A percentile compares a stretch with the other conserved stretches of the same genome.
phyloP scores from a whole-genome alignment of 1,140 invertebrate genomes.

The Magallana angulata region DNA sequence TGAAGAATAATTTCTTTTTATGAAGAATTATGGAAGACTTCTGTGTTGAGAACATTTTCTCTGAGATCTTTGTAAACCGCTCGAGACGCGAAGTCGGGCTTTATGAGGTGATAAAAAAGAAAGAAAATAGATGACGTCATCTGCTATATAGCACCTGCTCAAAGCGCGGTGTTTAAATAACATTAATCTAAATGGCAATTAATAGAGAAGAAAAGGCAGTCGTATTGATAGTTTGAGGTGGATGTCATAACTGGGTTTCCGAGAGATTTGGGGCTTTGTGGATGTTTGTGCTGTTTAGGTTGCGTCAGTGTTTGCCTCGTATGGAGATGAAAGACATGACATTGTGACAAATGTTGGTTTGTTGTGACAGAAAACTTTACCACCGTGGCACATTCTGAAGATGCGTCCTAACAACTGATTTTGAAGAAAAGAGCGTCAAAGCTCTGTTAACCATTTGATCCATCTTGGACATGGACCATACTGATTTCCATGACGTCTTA shows the following conservation, averaged over 20 bases:
- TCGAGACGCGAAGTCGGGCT: conserved; percentile 27
- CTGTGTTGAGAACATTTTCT: conserved; percentile 31
- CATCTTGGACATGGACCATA: no score
- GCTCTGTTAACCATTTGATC: neutral
- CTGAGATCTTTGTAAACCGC: conserved; percentile 18
- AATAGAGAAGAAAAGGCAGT: conserved; percentile 33
- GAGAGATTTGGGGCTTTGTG: neutral
- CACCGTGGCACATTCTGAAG: neutral
- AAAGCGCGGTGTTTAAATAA: conserved; percentile 36
- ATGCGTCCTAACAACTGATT: conserved; percentile 2
- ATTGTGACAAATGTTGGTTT: conserved; percentile 38
- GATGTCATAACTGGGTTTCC: conserved; percentile 37
- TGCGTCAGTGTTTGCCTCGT: conserved; percentile 20
- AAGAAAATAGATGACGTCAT: conserved; percentile 33
- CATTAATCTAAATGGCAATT: conserved; percentile 38
- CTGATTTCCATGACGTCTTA: no score
- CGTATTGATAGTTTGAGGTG: conserved; percentile 23
- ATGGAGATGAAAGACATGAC: conserved; percentile 33
- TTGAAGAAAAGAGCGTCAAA: neutral
- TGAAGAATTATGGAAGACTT: conserved; percentile 25
- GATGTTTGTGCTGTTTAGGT: conserved; percentile 3
- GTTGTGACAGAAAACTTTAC: conserved; percentile 31
- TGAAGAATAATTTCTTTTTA: conserved; percentile 38
- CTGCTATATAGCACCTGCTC: conserved; percentile 16
- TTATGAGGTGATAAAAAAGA: conserved; percentile 38